A percentile compares a stretch with the other conserved stretches of the same genome.
Conservation (phyloP, 2,797 vertebrate genomes). For the Pipistrellus nathusii region DNA sequence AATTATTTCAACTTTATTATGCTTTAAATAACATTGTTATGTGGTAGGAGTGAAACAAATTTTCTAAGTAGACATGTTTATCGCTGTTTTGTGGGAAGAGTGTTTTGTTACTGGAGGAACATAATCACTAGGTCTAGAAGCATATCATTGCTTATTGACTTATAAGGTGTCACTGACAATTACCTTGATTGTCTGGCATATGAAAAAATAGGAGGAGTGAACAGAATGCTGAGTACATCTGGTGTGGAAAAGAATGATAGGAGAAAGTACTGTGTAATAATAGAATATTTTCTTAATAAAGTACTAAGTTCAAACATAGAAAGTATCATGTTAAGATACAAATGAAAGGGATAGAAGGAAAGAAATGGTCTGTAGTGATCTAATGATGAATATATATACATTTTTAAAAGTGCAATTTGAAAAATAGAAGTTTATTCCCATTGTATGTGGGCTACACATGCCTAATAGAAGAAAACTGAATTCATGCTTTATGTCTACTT, state of each 20-base stretch:
- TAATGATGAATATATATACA: not conserved
- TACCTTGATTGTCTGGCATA: not conserved
- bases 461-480: constrained; percentile 66
- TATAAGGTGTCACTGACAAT: constrained; percentile 29
- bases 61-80: constrained; percentile 16
- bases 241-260: not conserved
- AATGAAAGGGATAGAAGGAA: not conserved
- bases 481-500: constrained; percentile 69
- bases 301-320: not conserved
- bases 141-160: constrained; percentile 14
- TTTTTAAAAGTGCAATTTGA: constrained; percentile 4
- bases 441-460: not conserved
- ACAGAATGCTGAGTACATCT: constrained; percentile 49
- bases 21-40: constrained; percentile 21
- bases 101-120: constrained; percentile 4
- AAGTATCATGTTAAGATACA: not conserved
- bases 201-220: not conserved
- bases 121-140: not conserved
- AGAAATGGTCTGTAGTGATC: not conserved
- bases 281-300: constrained; percentile 10
- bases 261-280: not conserved
- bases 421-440: not conserved
- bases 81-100: not conserved
- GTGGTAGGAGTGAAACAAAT: not conserved
- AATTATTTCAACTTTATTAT: not conserved